Percentiles rank a stretch among this genome's conserved stretches.
Conservation (phyloP, 92 coral and sea anemone genomes). For the Heteractis magnifica region DNA sequence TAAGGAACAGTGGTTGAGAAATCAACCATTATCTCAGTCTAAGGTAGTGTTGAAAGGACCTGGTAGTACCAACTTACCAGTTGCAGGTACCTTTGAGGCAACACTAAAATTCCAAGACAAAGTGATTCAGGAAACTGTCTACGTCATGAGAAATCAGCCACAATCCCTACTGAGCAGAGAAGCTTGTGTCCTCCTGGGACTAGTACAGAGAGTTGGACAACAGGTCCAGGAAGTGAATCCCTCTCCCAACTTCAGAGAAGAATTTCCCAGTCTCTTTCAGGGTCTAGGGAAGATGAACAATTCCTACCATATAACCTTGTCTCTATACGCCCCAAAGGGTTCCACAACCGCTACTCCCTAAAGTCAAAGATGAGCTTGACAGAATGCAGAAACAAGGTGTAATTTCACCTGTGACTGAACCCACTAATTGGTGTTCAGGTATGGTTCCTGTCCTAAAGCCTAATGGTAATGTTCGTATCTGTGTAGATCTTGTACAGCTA, state of each 20-base stretch:
- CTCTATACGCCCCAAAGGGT: not conserved
- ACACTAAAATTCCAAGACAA: not conserved
- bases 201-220: not conserved
- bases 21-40: not conserved
- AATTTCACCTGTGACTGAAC: slow-evolving; percentile 44
- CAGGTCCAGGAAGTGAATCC: not conserved
- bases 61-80: not conserved
- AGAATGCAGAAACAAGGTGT: slow-evolving; percentile 48
- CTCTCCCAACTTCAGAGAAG: not conserved
- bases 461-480: slow-evolving; percentile 5
- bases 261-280: not conserved
- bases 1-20: not conserved
- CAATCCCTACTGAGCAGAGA: not conserved
- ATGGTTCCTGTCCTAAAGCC: slow-evolving; percentile 51
- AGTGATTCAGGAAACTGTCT: slow-evolving; percentile 12
- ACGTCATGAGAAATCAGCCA: not conserved
- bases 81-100: not conserved
- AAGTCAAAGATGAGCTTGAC: slow-evolving; percentile 27
- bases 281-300: not conserved
- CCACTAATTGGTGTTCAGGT: slow-evolving; percentile 55
- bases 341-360: not conserved
- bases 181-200: not conserved
- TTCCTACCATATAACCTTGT: not conserved
- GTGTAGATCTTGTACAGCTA: not conserved
- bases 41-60: slow-evolving; percentile 3